Base-by-base conservation (phyloP, 2,888 invertebrate genomes). In the Nudaria mundana region DNA sequence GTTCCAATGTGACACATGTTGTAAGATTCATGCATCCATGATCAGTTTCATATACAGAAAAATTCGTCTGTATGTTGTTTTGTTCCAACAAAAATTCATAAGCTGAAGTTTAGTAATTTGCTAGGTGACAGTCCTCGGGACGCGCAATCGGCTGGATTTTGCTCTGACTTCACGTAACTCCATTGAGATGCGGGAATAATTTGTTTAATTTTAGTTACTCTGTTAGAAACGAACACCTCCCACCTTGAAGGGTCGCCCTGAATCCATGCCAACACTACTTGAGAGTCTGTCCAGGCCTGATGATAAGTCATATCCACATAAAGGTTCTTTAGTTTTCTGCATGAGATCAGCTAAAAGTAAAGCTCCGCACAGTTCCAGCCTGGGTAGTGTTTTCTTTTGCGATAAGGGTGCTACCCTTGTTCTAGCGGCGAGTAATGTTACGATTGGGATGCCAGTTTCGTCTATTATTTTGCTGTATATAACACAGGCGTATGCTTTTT, bases 351-450 rank as follows among this genome's bases (percentile, higher is more conserved):
- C 5, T 20, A 20, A 20, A 20, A 55, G 31, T 11, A 42, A 10
- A 0, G 57, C 53, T 3, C 49, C 54, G n/a, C 37, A 15, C 0
- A 57, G 29, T 29, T 57, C 57, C 4, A 58, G 25, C 30, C 46
- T 33, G 3, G 55, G 57, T 3, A 55, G 15, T 0, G 55, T 30
- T 10, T 11, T 30, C 26, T 43, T 40, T 34, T 53, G 35, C 1
- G 36, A 6, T 2, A 51, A n/a, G 0, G 55, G 55, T 1, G 48
- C 49, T 11, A 59, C 49, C 29, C n/a, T n/a, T n/a, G n/a, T n/a
- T n/a, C n/a, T 52, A 0, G 49, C 50, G 5, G 45, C 33, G 2
- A 57, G 13, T 13, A 54, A 16, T 0, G 29, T 48, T n/a, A 11
- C 26, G 11, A 1, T 1, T 22, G 10, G 13, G 4, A 13, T 1